These are phyloP conservation scores for Hemiscyllium ocellatum DNA, from an alignment of 2,113 vertebrate species.

Conservation along the genomic window DNA sequence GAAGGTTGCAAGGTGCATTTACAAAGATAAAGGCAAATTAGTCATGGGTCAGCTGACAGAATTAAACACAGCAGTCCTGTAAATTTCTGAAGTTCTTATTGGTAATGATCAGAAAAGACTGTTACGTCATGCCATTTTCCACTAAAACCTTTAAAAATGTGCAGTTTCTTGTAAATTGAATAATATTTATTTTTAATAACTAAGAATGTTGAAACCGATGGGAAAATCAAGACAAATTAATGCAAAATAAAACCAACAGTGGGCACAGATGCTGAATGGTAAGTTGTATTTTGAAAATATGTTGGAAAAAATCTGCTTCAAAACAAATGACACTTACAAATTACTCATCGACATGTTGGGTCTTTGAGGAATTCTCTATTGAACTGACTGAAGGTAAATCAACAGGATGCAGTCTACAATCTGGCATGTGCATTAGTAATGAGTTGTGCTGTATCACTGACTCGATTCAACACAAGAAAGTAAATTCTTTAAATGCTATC, in stretches of 20 bases:
- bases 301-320: background rate
- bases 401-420: background rate
- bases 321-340: conserved; percentile 1
- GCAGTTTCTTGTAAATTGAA: background rate
- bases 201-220: background rate
- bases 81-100: background rate
- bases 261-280: background rate
- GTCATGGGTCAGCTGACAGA: background rate
- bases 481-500: background rate
- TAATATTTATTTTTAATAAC: conserved; percentile 3
- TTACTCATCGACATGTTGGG: background rate
- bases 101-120: background rate
- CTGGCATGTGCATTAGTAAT: conserved; percentile 2
- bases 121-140: background rate
- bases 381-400: background rate
- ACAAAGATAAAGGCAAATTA: background rate
- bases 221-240: background rate
- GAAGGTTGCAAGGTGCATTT: background rate
- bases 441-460: background rate
- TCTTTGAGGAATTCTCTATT: background rate
- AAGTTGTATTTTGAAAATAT: background rate
- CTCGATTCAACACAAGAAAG: background rate
- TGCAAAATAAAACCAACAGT: background rate
- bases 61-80: background rate
- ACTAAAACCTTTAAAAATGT: background rate